Evolutionary conservation across 2,113 vertebrate genomes (phyloP).

Genomic region (Crotalus helleri): DNA sequence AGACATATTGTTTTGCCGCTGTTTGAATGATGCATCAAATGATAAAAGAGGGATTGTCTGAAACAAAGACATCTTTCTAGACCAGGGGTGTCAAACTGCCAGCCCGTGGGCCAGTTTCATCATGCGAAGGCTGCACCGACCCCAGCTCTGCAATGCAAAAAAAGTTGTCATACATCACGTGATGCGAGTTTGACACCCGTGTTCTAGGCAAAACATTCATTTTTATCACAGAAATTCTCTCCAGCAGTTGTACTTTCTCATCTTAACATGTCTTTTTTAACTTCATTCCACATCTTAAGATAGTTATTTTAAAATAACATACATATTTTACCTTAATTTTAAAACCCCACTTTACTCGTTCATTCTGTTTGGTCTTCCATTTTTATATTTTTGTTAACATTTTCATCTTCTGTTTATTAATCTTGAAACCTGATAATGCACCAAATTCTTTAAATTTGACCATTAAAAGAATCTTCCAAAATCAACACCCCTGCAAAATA

Average conservation of each 20-base stretch:
- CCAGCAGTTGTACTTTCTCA: neutral
- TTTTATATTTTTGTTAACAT: neutral
- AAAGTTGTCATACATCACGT: no score
- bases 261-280: neutral
- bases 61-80: neutral
- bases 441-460: neutral
- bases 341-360: neutral
- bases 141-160: no score
- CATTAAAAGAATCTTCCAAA: neutral
- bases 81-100: no score
- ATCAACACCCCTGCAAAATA: neutral
- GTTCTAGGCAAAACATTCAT: neutral
- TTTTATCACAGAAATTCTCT: neutral
- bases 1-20: neutral
- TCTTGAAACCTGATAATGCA: neutral
- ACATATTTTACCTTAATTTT: neutral
- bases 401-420: neutral
- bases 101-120: no score
- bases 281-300: neutral
- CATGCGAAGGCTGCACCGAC: no score
- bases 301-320: neutral
- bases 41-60: neutral
- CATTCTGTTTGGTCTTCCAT: neutral
- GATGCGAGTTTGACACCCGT: no score
- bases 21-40: neutral